These are phyloP conservation scores for Carcharodon carcharias DNA, from an alignment of 2,797 vertebrate species.

Conservation along the genomic window DNA sequence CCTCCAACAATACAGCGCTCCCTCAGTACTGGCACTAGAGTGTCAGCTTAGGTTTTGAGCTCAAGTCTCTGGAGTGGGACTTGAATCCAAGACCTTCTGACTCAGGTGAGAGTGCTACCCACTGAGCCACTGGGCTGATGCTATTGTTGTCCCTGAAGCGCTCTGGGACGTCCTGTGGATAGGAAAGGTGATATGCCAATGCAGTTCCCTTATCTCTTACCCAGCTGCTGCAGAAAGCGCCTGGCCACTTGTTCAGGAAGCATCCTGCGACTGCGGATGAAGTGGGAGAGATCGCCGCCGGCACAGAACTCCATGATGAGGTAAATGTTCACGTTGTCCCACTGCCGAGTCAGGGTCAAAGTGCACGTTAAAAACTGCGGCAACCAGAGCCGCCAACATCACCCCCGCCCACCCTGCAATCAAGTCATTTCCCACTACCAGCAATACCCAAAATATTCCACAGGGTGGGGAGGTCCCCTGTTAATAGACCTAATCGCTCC, in stretches of 20 bases:
- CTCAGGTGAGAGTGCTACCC: neutral
- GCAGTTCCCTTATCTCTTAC: slow-evolving; percentile 53
- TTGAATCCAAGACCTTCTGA: neutral
- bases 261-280: slow-evolving; percentile 78
- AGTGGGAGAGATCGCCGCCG: slow-evolving; percentile 84
- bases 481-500: no score
- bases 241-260: slow-evolving; percentile 76
- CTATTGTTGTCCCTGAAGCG: neutral
- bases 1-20: neutral
- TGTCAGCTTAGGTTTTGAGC: neutral
- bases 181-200: neutral
- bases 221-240: slow-evolving; percentile 87
- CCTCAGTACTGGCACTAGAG: neutral
- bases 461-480: no score
- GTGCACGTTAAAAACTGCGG: neutral
- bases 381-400: neutral
- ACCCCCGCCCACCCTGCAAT: neutral
- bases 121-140: neutral
- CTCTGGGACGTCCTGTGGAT: neutral
- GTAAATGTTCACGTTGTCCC: slow-evolving; percentile 90
- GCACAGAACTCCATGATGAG: slow-evolving; percentile 95
- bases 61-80: neutral
- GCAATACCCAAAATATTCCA: neutral
- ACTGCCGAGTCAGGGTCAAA: slow-evolving; percentile 56
- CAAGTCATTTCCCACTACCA: neutral